Evolutionary conservation across 2,113 vertebrate species (phyloP).

Genomic region (Halcyon senegalensis): DNA sequence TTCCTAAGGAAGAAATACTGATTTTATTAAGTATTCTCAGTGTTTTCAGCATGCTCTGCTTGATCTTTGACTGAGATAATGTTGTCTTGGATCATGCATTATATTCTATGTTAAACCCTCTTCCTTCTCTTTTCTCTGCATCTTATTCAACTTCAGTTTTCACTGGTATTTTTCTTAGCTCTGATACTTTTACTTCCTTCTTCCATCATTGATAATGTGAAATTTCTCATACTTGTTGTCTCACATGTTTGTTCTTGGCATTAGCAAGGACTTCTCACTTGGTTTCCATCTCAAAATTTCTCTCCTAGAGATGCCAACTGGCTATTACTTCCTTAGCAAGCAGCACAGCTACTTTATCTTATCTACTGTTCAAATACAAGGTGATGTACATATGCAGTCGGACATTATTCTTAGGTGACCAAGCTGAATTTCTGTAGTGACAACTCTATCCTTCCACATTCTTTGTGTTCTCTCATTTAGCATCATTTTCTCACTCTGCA

Average conservation of each 20-base stretch:
- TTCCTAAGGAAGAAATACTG: too few relatives aligned
- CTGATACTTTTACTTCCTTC: neutral
- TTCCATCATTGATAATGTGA: neutral
- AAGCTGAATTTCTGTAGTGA: neutral
- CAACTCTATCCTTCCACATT: neutral
- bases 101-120: neutral
- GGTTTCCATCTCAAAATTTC: neutral
- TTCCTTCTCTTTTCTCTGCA: neutral
- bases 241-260: neutral
- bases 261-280: neutral
- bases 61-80: neutral
- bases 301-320: neutral
- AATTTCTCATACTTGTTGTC: neutral
- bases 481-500: neutral
- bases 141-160: neutral
- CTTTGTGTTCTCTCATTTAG: neutral
- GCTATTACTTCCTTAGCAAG: neutral
- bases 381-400: neutral
- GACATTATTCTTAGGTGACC: neutral
- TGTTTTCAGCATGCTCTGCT: neutral
- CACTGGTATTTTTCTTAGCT: neutral
- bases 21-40: neutral
- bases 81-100: neutral
- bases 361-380: neutral
- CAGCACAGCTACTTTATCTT: neutral